These are phyloP conservation scores for Tetanocera ferruginea DNA, from an alignment of 2,888 invertebrate genomes.

Conservation along the genomic window DNA sequence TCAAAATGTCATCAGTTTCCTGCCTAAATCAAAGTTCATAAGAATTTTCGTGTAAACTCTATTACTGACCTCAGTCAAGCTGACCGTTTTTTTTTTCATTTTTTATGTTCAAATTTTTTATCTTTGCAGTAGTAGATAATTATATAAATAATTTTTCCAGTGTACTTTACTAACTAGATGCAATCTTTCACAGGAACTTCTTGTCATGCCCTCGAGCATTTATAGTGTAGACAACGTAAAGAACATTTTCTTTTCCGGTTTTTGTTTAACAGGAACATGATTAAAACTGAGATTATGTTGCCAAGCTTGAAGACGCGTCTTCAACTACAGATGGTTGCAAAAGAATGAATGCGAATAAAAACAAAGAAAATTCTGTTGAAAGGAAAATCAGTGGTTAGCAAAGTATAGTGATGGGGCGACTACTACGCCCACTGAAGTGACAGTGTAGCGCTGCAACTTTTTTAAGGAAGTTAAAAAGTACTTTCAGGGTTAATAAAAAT, in stretches of 20 bases:
- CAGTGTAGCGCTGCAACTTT: background rate
- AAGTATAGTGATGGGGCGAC: background rate
- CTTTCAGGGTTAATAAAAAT: too few relatives aligned
- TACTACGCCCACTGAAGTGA: background rate
- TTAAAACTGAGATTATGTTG: constrained; percentile 7
- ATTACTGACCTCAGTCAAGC: background rate
- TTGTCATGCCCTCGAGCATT: background rate
- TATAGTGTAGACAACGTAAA: background rate
- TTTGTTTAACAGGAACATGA: background rate
- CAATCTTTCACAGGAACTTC: background rate
- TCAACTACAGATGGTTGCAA: background rate
- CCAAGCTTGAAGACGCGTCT: background rate
- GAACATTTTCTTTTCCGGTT: background rate
- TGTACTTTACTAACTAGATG: background rate
- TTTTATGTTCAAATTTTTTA: too few relatives aligned
- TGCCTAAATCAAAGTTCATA: too few relatives aligned
- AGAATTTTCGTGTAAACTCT: background rate
- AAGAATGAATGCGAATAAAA: background rate
- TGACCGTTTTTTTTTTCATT: background rate
- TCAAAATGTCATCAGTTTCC: too few relatives aligned
- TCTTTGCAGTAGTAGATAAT: background rate
- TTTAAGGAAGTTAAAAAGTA: too few relatives aligned
- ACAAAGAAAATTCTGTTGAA: background rate
- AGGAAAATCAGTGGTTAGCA: background rate
- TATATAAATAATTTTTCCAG: background rate